Evolutionary conservation across 2,888 invertebrate species (phyloP).

Genomic region (Cacoxenus indagator): DNA sequence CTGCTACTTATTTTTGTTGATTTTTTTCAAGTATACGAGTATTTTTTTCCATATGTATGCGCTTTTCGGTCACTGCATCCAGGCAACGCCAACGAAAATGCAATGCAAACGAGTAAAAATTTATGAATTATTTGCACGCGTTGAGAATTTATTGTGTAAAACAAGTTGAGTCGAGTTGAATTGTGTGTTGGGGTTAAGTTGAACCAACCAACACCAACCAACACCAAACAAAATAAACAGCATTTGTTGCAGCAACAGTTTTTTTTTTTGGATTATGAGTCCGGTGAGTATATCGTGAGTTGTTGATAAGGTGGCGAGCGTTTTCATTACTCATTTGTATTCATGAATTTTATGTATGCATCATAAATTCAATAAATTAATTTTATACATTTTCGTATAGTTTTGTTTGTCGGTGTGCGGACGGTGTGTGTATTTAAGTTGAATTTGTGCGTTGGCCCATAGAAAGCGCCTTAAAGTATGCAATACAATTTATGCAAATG

Average conservation of each 20-base stretch:
- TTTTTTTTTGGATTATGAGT: background rate
- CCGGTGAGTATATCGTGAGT: background rate
- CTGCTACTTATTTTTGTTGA: slow-evolving; percentile 22
- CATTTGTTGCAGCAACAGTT: background rate
- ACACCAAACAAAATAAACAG: background rate
- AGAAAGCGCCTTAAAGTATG: slow-evolving; percentile 19
- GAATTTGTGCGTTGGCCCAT: background rate
- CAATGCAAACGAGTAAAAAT: slow-evolving; percentile 33
- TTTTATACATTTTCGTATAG: slow-evolving; percentile 7
- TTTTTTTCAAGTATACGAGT: slow-evolving; percentile 8
- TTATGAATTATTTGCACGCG: slow-evolving; percentile 57
- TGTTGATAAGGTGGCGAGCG: background rate
- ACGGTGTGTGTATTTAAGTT: background rate
- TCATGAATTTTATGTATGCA: slow-evolving; percentile 22
- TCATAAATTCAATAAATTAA: slow-evolving; percentile 23
- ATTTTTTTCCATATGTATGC: slow-evolving; percentile 16
- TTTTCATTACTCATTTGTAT: background rate
- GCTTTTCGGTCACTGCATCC: slow-evolving; percentile 40
- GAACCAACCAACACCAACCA: no score
- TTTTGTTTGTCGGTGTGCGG: background rate
- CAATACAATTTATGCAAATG: slow-evolving; percentile 25
- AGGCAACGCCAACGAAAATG: background rate
- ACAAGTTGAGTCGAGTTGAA: slow-evolving; percentile 20
- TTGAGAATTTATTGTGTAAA: slow-evolving; percentile 57
- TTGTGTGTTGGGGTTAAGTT: background rate